These are phyloP conservation scores for Aphodius granarius DNA, from an alignment of 2,888 invertebrate species.

Conservation along the genomic window DNA sequence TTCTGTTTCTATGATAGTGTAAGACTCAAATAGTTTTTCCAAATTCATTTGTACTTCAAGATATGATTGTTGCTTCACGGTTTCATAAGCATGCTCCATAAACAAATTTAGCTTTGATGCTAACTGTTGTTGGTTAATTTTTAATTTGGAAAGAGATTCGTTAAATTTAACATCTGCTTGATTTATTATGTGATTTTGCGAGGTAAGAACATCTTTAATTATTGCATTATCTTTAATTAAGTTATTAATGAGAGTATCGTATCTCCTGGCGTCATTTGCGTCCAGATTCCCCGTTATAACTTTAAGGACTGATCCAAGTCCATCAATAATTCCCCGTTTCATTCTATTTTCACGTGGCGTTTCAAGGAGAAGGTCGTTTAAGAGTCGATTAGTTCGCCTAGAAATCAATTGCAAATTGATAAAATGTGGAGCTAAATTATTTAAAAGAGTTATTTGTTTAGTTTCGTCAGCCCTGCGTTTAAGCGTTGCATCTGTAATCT, in stretches of 20 bases:
- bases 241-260: neutral
- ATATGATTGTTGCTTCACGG: neutral
- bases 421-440: neutral
- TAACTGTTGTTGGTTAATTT: neutral
- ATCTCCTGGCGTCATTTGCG: too few relatives aligned
- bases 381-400: neutral
- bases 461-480: too few relatives aligned
- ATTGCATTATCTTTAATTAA: neutral
- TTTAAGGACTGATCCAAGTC: too few relatives aligned
- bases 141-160: neutral
- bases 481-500: too few relatives aligned
- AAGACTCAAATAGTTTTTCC: neutral
- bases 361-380: neutral
- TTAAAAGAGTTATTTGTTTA: neutral
- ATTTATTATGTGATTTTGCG: neutral
- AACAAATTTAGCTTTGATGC: neutral
- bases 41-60: neutral
- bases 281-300: too few relatives aligned
- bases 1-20: neutral
- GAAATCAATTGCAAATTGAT: neutral
- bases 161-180: neutral
- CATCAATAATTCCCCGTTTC: too few relatives aligned
- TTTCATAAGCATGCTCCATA: neutral
- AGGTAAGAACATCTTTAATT: neutral
- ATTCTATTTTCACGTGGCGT: neutral